Base-by-base conservation (phyloP, 2,888 invertebrate species). In the Mesorhabditis sp. region DNA sequence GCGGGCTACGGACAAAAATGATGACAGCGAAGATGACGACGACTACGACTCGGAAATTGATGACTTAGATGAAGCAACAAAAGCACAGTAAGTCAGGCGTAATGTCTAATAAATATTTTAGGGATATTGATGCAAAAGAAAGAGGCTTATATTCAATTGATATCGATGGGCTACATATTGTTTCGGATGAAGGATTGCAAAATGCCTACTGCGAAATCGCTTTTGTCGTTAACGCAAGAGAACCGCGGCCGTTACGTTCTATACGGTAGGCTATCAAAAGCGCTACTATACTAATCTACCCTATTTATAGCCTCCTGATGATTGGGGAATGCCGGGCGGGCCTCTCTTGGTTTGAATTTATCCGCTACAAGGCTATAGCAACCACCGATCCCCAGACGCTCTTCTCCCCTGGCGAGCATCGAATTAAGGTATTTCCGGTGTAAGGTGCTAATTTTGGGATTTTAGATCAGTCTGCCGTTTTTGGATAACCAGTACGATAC, bases 341-440 rank as follows among this genome's bases (percentile, higher is more conserved):
- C 15, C 63, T 72, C 7, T 61, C 64, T n/a, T 81, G 80, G 80
- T 81, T 80, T 62, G 81, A 81, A 63, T 81, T 81, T 68, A 64
- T 81, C 3, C 71, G 81, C 6, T 81, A 77, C 74, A 81, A 81
- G 62, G 78, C 80, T 4, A 75, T 80, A 41, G 76, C 78, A 43
- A 69, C 71, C 41, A 69, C 74, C 7, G 68, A 68, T 13, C 66
- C 71, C 5, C 63, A 69, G 10, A 73, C 77, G 4, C 64, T 70
- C 5, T 67, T 79, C 4, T 74, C 74, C 4, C 80, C 80, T 1
- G 80, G 80, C 15, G 66, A 72, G 44, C 80, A 80, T 62, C 65
- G 70, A 4, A 66, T 77, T 45, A 71, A 73, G 45, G 72, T 80
- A 45, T 67, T 10, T 50, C n/a, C n/a, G 7, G 58, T 13, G 7